Evolutionary conservation across 2,113 vertebrate species (phyloP).

Genomic region (Caloenas nicobarica): DNA sequence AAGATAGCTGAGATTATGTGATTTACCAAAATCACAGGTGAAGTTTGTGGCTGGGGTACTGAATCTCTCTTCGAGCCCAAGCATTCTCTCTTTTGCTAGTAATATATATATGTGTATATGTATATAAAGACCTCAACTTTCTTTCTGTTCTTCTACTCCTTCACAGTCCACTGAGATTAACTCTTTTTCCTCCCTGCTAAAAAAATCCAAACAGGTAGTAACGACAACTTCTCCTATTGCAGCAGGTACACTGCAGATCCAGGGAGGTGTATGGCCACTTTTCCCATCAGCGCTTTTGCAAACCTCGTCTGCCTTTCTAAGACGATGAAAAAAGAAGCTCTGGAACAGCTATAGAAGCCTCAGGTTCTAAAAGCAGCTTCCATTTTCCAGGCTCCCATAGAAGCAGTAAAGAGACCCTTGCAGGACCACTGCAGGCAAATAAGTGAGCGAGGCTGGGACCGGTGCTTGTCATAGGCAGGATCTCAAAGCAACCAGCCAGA

Average conservation of each 20-base stretch:
- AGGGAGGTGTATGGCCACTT: neutral
- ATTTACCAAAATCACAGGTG: neutral
- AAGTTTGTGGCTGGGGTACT: neutral
- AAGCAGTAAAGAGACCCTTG: neutral
- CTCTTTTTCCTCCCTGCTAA: neutral
- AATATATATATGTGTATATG: no score
- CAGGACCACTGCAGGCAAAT: neutral
- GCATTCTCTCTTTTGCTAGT: neutral
- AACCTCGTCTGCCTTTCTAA: neutral
- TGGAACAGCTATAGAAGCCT: neutral
- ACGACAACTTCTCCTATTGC: neutral
- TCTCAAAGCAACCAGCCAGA: neutral
- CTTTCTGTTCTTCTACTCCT: neutral
- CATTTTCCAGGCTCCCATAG: neutral
- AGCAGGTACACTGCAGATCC: neutral
- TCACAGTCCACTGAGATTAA: neutral
- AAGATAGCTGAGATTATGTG: neutral
- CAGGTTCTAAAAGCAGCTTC: neutral
- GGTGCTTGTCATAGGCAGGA: neutral
- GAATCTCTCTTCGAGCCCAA: neutral
- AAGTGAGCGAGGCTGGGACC: neutral
- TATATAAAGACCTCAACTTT: neutral
- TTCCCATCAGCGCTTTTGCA: neutral
- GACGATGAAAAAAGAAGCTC: neutral
- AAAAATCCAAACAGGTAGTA: neutral